A percentile compares a stretch with the other conserved stretches of the same genome.
phyloP scores from a whole-genome alignment of 1,140 invertebrate species.

The Penaeus japonicus region DNA sequence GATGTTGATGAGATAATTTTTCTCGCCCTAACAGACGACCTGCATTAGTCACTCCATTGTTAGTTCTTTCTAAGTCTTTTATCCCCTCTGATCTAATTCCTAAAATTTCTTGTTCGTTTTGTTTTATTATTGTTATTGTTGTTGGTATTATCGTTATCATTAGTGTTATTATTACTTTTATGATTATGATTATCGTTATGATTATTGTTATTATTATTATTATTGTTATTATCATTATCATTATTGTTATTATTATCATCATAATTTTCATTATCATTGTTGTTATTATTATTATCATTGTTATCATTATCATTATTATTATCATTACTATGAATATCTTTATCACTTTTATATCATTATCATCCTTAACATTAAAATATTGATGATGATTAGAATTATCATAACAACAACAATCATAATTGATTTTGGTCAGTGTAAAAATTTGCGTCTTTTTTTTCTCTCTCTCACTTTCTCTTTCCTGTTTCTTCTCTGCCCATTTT shows the following conservation, averaged over 20 bases:
- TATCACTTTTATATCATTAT: neutral
- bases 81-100: too few species aligned
- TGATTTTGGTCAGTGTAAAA: too few species aligned
- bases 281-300: constrained; percentile 3
- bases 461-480: too few species aligned
- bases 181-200: neutral
- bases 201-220: constrained; percentile 15
- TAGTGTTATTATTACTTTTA: neutral
- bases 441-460: too few species aligned
- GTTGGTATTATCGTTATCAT: neutral
- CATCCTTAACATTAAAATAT: neutral
- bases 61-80: too few species aligned
- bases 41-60: too few species aligned
- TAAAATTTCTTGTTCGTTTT: too few species aligned
- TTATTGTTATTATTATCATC: neutral
- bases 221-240: neutral
- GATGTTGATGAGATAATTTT: too few species aligned
- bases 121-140: neutral
- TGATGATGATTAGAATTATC: neutral
- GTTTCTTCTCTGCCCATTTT: too few species aligned
- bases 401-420: neutral
- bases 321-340: neutral
- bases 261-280: neutral
- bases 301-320: neutral
- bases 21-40: too few species aligned